phyloP scores from a whole-genome alignment of 2,888 invertebrate species.

The Eristalinus aeneus region DNA sequence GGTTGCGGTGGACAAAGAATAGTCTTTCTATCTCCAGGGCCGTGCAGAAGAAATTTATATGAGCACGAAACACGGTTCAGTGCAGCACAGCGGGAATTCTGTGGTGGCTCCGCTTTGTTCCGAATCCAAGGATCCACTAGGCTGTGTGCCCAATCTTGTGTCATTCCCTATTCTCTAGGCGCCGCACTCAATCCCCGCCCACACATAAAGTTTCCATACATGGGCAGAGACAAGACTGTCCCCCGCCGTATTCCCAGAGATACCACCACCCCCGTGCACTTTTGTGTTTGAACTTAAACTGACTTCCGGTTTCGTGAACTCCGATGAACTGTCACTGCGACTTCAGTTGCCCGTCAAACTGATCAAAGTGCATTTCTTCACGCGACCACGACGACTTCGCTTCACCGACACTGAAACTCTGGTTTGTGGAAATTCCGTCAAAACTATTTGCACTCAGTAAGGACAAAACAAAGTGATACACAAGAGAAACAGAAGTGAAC shows the following conservation, averaged over 20 bases:
- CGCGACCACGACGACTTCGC: background rate
- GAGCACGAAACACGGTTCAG: constrained; percentile 29
- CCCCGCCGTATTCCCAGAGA: background rate
- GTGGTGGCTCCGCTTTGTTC: constrained; percentile 49
- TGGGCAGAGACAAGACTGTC: background rate
- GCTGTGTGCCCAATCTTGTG: background rate
- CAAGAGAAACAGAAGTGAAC: background rate
- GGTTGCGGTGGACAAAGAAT: constrained; percentile 14
- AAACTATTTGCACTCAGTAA: background rate
- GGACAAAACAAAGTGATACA: background rate
- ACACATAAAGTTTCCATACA: background rate
- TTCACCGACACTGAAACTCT: constrained; percentile 6
- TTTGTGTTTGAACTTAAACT: background rate
- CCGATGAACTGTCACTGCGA: constrained; percentile 5
- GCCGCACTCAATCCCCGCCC: constrained; percentile 28
- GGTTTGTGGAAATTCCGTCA: background rate
- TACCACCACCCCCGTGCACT: background rate
- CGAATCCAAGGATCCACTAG: constrained; percentile 10
- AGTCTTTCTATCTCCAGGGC: background rate
- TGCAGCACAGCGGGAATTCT: constrained; percentile 32
- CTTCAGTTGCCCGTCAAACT: constrained; percentile 36
- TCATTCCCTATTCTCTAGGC: constrained; percentile 28
- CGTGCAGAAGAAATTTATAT: constrained; percentile 24
- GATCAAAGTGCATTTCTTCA: constrained; percentile 66
- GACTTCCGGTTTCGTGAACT: constrained; percentile 26